Conservation (phyloP, 1,140 invertebrate species). For the Procambarus clarkii region DNA sequence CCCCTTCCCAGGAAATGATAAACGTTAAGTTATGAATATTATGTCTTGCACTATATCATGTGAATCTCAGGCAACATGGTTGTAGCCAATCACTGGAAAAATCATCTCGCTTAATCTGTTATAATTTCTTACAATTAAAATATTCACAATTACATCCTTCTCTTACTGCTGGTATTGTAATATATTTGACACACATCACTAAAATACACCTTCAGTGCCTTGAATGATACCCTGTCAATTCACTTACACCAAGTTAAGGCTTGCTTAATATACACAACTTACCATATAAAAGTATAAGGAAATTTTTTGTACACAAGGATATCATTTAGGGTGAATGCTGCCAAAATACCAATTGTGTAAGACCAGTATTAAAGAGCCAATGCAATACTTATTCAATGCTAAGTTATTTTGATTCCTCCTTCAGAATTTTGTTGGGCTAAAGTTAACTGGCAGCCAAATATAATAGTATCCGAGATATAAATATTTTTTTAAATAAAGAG, state of each 20-base stretch:
- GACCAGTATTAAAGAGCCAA: not conserved
- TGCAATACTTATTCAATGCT: not conserved
- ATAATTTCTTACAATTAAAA: not conserved
- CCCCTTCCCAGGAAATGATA: not conserved
- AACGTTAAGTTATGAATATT: not conserved
- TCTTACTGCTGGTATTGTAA: not conserved
- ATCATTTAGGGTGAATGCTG: not conserved
- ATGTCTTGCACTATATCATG: not conserved
- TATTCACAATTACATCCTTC: not conserved
- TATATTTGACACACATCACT: not conserved
- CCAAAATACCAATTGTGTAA: not conserved
- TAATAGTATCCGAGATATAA: not conserved
- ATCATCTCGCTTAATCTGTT: not conserved
- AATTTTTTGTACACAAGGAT: not conserved
- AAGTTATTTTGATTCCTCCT: not conserved
- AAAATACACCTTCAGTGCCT: not conserved
- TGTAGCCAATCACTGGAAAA: not conserved
- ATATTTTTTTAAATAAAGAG: not conserved
- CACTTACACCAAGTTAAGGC: not conserved
- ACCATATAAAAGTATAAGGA: not conserved
- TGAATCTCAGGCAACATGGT: conserved; percentile 11
- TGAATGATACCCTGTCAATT: not conserved
- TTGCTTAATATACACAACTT: not conserved
- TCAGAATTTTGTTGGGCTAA: not conserved
- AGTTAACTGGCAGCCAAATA: not conserved